Base-by-base conservation (phyloP, 2,888 invertebrate genomes). In the Rhingia rostrata region DNA sequence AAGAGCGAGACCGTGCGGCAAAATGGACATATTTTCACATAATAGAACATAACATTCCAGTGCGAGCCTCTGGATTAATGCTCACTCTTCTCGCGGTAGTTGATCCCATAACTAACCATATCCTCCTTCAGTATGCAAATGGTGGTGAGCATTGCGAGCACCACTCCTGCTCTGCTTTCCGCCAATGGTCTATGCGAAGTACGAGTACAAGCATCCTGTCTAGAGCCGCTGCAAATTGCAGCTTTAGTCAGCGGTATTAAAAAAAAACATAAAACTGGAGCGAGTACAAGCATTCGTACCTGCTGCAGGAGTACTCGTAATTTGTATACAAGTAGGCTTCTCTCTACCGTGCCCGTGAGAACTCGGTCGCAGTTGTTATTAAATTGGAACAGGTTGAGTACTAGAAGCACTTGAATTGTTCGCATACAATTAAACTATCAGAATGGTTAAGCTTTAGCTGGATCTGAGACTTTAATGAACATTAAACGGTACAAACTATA, bases 21-120 rank as follows among this genome's bases (percentile, higher is more conserved):
- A 80, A 54, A 60, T 37, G 47, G 54, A 74, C 74, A 67, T 74
- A 74, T 80, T 80, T 80, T 67, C 74, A 67, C 53, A 74, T 67
- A 80, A 74, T 61, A 67, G 74, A 80, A 66, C 80, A 74, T 47
- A 61, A 67, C 80, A 63, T 41, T 61, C 12, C 60, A 61, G 22
- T 22, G 49, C 32, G 74, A 74, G 60, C 61, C 61, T 67, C 61
- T 67, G 80, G 74, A 67, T 74, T 78, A 72, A 72, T 14, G 54
- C 12, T 74, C 60, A 49, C 60, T 30, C 56, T 56, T 80, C 47
- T 74, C 54, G 58, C 49, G 63, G 43, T 47, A 58, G 54, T 78
- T 74, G 47, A 67, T 66, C 39, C 9, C 47, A 67, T 80, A 67
- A 74, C 74, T 74, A 63, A 67, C 74, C 67, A 67, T 80, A 54